Base-by-base conservation (phyloP, 2,113 vertebrate species). In the Dicentrarchus labrax region DNA sequence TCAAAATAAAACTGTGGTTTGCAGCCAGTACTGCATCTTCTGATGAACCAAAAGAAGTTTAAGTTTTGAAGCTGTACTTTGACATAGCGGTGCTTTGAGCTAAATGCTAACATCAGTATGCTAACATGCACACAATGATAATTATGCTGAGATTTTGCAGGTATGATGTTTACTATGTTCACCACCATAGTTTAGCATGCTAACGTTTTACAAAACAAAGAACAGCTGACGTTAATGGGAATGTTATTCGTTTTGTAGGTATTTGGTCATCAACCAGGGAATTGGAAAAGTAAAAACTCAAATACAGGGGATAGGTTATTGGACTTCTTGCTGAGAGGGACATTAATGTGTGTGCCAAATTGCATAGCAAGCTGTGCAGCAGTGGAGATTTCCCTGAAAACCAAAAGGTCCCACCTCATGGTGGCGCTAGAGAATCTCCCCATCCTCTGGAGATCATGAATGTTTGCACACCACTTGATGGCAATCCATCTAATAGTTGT, bases 401-500 rank as follows among this genome's bases (percentile, higher is more conserved):
- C 0, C 16, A 5, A 39, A 38, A 16, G 8, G 22, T 15, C 3
- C 30, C 8, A 30, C n/a, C 4, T 57, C 54, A 6, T 3, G 19
- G 10, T 64, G 36, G 38, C 5, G 2, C 61, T 8, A n/a, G 19
- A 65, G 21, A 11, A 13, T 12, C 9, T 12, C 13, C 13, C 24
- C 30, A 4, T 45, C 11, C 22, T 41, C 16, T 36, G n/a, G 41
- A 30, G 17, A 9, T 19, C 38, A n/a, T 62, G 13, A 66, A 38
- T 24, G 24, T 13, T 39, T 65, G 8, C 12, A 56, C 19, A 17
- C 19, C 43, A 47, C 47, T 36, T 17, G 38, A 19, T 39, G 8
- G 16, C 59, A 56, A 39, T 72, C 50, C 61, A 16, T 78, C 62
- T 24, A 53, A 10, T 38, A 64, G 56, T 21, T 62, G 17, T 45